phyloP scores from a whole-genome alignment of 2,888 invertebrate species.

The Drosophila basisetae region DNA sequence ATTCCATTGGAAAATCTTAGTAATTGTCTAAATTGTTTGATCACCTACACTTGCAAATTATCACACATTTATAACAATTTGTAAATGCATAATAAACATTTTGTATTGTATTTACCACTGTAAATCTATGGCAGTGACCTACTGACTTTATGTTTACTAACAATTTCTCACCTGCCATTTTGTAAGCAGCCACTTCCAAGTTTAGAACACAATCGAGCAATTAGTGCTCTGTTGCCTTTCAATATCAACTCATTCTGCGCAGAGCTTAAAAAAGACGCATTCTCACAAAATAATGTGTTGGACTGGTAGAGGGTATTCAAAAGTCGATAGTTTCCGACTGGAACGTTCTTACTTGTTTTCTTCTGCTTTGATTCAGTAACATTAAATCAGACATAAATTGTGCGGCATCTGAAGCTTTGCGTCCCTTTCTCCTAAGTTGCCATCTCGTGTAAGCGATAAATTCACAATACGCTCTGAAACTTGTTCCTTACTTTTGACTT shows the following conservation, averaged over 20 bases:
- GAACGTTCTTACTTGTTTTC: constrained; percentile 2
- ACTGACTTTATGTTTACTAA: not conserved
- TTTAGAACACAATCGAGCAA: not conserved
- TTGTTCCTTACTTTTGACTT: constrained; percentile 38
- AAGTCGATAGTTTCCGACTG: not conserved
- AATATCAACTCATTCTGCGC: not conserved
- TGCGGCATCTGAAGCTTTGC: constrained; percentile 16
- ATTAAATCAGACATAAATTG: constrained; percentile 37
- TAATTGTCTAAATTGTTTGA: not conserved
- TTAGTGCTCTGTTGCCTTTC: not conserved
- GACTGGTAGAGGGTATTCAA: constrained; percentile 12
- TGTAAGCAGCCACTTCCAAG: not conserved
- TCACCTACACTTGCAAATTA: not conserved
- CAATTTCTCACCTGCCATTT: not conserved
- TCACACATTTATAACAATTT: no score
- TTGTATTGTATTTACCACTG: not conserved
- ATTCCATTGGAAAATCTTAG: not conserved
- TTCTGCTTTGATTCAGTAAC: constrained; percentile 16
- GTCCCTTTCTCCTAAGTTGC: constrained; percentile 20
- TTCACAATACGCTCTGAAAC: constrained; percentile 46
- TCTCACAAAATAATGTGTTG: not conserved
- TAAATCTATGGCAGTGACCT: not conserved
- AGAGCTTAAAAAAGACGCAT: not conserved
- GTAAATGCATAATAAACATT: not conserved
- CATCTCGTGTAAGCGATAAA: constrained; percentile 58